A percentile compares a stretch with the other conserved stretches of the same genome.
Conservation (phyloP, 2,113 vertebrate species). For the Sminthopsis crassicaudata region DNA sequence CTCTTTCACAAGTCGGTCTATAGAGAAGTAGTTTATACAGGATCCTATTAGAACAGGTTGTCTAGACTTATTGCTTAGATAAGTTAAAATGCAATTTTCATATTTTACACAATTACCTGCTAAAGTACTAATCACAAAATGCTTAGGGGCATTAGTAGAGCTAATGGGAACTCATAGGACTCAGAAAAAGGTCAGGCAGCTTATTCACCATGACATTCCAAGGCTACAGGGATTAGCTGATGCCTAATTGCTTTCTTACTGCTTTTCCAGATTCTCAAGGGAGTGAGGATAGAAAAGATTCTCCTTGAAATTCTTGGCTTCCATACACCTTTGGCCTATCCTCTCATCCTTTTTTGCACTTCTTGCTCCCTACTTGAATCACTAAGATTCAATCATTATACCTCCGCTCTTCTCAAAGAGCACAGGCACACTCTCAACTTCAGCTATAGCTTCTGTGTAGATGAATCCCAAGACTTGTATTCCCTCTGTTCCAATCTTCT, state of each 20-base stretch:
- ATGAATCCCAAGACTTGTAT: not conserved
- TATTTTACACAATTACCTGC: not conserved
- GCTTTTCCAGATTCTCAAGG: not conserved
- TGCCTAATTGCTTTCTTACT: not conserved
- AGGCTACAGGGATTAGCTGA: not conserved
- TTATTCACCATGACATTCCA: not conserved
- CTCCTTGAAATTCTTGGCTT: not conserved
- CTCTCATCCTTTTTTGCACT: not conserved
- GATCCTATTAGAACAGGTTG: not conserved
- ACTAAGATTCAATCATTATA: not conserved
- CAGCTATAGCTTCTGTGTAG: not conserved
- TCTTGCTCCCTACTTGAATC: not conserved
- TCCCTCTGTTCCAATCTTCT: not conserved
- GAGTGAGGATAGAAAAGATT: not conserved
- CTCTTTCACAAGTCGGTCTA: not conserved
- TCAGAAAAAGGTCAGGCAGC: not conserved
- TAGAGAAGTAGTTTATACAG: not conserved
- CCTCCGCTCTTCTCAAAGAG: not conserved
- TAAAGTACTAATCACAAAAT: not conserved
- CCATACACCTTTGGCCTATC: not conserved
- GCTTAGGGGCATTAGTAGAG: not conserved
- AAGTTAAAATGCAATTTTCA: not conserved
- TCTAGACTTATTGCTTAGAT: too few species aligned
- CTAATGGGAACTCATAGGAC: not conserved
- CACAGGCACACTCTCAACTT: not conserved